These are phyloP conservation scores for Notospermus geniculatus DNA, from an alignment of 1,140 invertebrate species.

Conservation along the genomic window DNA sequence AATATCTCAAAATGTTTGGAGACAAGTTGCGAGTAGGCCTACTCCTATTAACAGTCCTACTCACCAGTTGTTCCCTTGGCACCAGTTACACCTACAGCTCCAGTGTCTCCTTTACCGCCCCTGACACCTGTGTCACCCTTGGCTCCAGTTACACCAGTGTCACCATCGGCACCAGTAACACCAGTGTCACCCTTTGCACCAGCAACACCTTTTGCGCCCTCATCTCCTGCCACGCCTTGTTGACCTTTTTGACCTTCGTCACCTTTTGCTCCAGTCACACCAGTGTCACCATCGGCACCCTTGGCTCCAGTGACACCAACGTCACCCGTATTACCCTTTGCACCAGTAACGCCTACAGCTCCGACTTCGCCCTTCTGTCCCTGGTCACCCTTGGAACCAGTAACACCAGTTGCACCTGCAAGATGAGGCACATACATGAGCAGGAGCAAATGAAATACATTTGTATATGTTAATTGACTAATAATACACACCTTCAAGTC, in stretches of 20 bases:
- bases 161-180: too few relatives aligned
- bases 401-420: slow-evolving; percentile 1
- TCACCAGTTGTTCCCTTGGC: background rate
- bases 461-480: too few relatives aligned
- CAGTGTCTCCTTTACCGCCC: background rate
- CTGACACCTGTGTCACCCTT: background rate
- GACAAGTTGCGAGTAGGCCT: too few relatives aligned
- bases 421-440: too few relatives aligned
- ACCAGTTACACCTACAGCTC: background rate
- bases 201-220: slow-evolving; percentile 4
- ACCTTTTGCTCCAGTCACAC: background rate
- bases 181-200: slow-evolving; percentile 13
- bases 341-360: background rate
- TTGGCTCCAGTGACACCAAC: slow-evolving; percentile 5
- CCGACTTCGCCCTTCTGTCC: background rate
- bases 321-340: slow-evolving; percentile 6
- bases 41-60: too few relatives aligned
- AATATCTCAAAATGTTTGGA: too few relatives aligned
- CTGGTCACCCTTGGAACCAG: slow-evolving; percentile 8
- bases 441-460: too few relatives aligned
- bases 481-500: too few relatives aligned
- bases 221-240: background rate
- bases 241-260: background rate
- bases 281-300: background rate
- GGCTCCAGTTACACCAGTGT: slow-evolving; percentile 8